Conservation (phyloP, 2,113 vertebrate genomes). For the human (Homo sapiens) region DNA sequence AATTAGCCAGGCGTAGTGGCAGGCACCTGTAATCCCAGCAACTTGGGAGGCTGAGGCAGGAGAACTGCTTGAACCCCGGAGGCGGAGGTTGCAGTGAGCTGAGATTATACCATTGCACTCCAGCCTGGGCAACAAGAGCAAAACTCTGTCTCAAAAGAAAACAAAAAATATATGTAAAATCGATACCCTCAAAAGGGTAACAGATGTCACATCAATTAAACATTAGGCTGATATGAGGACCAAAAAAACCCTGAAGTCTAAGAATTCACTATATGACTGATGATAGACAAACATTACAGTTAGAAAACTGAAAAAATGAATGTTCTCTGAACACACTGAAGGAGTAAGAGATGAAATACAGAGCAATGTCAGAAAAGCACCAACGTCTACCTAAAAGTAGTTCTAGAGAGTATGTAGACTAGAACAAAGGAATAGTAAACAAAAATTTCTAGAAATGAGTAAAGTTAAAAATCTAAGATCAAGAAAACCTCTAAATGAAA, state of each 20-base stretch:
- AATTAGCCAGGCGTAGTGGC: no score
- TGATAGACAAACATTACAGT: background rate
- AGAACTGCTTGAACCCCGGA: no score
- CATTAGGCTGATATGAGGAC: background rate
- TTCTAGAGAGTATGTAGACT: background rate
- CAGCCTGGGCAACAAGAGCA: no score
- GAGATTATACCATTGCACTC: no score
- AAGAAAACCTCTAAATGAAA: background rate
- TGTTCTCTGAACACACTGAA: background rate
- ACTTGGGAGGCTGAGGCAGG: no score
- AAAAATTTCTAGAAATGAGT: background rate
- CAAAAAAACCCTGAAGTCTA: background rate
- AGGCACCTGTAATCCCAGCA: no score
- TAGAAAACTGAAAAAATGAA: background rate
- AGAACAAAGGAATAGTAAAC: background rate
- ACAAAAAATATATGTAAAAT: background rate
- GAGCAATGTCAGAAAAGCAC: background rate
- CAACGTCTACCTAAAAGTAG: background rate
- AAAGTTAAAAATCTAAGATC: background rate
- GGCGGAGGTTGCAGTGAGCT: no score
- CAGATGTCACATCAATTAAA: background rate
- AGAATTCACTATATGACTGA: background rate
- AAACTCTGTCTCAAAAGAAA: no score
- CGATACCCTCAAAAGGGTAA: background rate
- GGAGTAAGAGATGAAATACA: background rate